These are phyloP conservation scores for Etheostoma perlongum DNA, from an alignment of 2,797 vertebrate genomes.

Conservation along the genomic window DNA sequence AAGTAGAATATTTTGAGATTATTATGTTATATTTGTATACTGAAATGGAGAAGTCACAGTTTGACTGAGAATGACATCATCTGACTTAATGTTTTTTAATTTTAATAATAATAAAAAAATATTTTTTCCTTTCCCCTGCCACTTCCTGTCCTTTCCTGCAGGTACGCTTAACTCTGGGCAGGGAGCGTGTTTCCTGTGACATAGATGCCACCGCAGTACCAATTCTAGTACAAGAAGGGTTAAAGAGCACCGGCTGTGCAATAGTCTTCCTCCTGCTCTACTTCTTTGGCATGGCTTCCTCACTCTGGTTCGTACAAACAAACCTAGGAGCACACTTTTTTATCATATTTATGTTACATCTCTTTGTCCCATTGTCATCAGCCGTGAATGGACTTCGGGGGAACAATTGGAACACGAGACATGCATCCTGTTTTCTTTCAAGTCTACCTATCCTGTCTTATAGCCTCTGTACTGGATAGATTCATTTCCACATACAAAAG, in stretches of 20 bases:
- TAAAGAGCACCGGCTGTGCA: constrained; percentile 99
- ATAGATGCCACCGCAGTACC: constrained; percentile 95
- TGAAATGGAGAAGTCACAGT: no score
- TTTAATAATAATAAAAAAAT: background rate
- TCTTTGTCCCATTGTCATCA: constrained; percentile 56
- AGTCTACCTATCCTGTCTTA: constrained; percentile 60
- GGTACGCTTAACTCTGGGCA: constrained; percentile 93
- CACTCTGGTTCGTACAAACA: constrained; percentile 90
- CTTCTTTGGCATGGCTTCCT: constrained; percentile 99
- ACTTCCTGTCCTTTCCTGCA: constrained; percentile 33
- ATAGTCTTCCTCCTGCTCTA: constrained; percentile 99
- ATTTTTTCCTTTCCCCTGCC: background rate
- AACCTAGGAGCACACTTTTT: constrained; percentile 1
- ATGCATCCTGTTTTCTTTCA: constrained; percentile 72
- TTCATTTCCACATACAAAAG: constrained; percentile 51
- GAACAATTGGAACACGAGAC: constrained; percentile 68
- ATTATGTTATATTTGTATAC: background rate
- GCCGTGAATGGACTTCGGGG: constrained; percentile 40
- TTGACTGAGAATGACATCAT: background rate
- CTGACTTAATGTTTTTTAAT: background rate
- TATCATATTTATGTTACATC: constrained; percentile 32
- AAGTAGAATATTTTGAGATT: background rate
- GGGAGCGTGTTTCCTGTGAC: constrained; percentile 98
- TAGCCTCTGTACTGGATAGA: constrained; percentile 63
- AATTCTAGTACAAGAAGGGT: constrained; percentile 96